Conservation (phyloP, 1,140 invertebrate genomes). For the Drosophila yakuba region DNA sequence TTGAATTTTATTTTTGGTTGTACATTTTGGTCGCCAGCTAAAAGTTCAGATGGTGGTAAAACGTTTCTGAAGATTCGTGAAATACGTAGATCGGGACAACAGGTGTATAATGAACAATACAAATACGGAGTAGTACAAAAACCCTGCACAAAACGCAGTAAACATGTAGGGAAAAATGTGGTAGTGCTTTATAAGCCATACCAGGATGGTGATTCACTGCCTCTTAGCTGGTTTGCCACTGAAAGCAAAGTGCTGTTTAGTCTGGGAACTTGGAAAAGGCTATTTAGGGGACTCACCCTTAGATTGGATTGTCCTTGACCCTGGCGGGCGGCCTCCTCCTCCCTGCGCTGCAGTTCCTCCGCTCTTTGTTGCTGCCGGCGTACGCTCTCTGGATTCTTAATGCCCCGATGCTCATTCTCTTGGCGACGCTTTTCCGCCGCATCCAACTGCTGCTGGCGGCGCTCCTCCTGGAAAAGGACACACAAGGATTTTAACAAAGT, state of each 20-base stretch:
- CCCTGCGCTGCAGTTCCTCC: conserved; percentile 58
- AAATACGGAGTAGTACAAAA: conserved; percentile 27
- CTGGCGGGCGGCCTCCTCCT: conserved; percentile 67
- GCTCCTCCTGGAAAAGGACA: conserved; percentile 62
- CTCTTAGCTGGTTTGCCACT: conserved; percentile 40
- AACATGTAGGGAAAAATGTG: not conserved
- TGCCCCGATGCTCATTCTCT: conserved; percentile 72
- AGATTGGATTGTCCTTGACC: conserved; percentile 64
- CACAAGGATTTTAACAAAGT: not conserved
- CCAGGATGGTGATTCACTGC: not conserved
- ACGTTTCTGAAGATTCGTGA: not conserved
- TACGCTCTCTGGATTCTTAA: conserved; percentile 76
- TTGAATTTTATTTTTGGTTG: conserved; percentile 36
- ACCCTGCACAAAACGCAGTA: not conserved
- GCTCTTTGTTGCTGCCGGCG: conserved; percentile 68
- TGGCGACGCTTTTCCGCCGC: conserved; percentile 74
- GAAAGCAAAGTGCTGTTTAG: not conserved
- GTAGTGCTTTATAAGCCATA: conserved; percentile 6
- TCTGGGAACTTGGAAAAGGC: not conserved
- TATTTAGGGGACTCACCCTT: conserved; percentile 36
- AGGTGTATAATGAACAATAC: conserved; percentile 13
- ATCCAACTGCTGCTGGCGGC: conserved; percentile 73
- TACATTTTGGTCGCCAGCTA: conserved; percentile 21
- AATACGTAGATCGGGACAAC: conserved; percentile 11
- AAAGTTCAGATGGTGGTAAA: conserved; percentile 1